Conservation (phyloP, 2,797 vertebrate species). For the Trachurus trachurus region DNA sequence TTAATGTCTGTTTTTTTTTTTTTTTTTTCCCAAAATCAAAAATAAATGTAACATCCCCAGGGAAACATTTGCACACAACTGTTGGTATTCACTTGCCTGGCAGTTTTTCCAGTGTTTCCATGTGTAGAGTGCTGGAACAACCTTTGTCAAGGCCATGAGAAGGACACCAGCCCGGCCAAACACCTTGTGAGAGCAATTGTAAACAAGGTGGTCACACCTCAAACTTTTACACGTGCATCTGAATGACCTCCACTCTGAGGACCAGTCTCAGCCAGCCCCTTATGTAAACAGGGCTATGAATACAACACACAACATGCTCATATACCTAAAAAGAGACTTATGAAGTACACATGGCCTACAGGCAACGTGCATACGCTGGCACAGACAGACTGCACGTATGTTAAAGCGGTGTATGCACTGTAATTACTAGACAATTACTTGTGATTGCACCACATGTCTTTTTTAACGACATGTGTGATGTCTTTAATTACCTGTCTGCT, state of each 20-base stretch:
- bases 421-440: neutral
- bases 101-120: neutral
- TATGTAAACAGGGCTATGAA: conserved; percentile 21
- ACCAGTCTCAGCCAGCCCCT: conserved; percentile 5
- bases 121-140: neutral
- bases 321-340: neutral
- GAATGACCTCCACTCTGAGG: conserved; percentile 25
- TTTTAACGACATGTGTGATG: neutral
- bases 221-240: neutral
- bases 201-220: conserved; percentile 49
- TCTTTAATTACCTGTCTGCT: neutral
- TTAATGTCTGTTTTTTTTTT: neutral
- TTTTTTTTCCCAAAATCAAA: no score
- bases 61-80: neutral
- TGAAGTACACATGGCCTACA: neutral
- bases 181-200: conserved; percentile 11
- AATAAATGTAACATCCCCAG: no score
- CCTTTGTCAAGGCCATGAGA: conserved; percentile 19
- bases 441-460: neutral
- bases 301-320: conserved; percentile 10
- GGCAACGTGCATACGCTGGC: neutral
- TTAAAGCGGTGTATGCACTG: neutral
- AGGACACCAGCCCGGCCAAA: conserved; percentile 16
- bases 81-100: neutral
- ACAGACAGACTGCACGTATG: neutral